Percentiles rank a stretch among this genome's conserved stretches.
These are phyloP conservation scores for Hipposideros larvatus DNA, from an alignment of 2,797 vertebrate genomes.

Conservation along the genomic window DNA sequence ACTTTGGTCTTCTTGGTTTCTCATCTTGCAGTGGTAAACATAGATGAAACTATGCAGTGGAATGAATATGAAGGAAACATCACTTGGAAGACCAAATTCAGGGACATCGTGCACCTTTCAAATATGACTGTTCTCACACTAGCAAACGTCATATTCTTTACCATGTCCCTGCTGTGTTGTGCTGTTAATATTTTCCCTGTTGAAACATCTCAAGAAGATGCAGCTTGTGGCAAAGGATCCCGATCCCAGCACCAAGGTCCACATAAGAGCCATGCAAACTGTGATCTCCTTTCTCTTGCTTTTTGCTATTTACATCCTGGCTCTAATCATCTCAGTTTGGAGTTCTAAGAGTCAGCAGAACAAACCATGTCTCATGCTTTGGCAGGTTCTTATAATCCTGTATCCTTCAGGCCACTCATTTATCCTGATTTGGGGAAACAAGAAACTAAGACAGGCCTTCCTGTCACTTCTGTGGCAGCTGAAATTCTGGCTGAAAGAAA, in stretches of 20 bases:
- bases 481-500: background rate
- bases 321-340: background rate
- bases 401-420: conserved; percentile 51
- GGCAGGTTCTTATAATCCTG: background rate
- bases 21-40: fast-evolving
- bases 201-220: conserved; percentile 53
- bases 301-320: background rate
- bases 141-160: background rate
- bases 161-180: background rate
- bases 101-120: fast-evolving
- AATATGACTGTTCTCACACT: background rate
- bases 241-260: background rate
- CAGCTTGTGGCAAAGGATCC: background rate
- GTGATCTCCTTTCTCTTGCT: conserved; percentile 58
- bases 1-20: background rate
- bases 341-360: fast-evolving
- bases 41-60: fast-evolving
- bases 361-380: fast-evolving
- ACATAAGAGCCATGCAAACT: conserved; percentile 18
- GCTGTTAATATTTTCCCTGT: conserved; percentile 51
- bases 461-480: background rate
- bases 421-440: conserved; percentile 67
- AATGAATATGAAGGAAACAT: background rate
- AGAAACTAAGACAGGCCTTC: conserved; percentile 43
- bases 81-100: background rate